Conservation (phyloP, 2,888 invertebrate genomes). For the Coecobrya sp. region DNA sequence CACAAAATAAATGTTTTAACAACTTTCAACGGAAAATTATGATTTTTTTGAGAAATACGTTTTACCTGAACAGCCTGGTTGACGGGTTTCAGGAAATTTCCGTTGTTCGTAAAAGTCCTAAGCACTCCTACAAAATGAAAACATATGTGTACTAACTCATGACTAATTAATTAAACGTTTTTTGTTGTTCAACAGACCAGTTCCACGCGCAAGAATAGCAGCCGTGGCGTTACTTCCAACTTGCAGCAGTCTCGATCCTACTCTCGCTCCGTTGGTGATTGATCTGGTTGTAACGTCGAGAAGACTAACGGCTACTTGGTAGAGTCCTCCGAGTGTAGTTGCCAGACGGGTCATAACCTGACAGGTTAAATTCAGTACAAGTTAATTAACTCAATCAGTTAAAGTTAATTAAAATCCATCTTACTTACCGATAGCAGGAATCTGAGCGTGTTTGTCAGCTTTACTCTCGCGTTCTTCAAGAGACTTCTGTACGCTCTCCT, state of each 20-base stretch:
- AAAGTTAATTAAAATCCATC: not conserved
- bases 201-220: not conserved
- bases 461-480: constrained; percentile 34
- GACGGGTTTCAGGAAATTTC: not conserved
- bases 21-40: not conserved
- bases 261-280: not conserved
- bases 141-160: not conserved
- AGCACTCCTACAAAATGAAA: not conserved
- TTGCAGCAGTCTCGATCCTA: not conserved
- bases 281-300: constrained; percentile 34
- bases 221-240: constrained; percentile 3
- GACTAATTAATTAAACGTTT: not conserved
- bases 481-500: not conserved
- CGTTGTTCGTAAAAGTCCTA: not conserved
- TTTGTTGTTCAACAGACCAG: not conserved
- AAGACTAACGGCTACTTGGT: constrained; percentile 14
- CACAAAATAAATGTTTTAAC: too few species aligned
- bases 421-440: constrained; percentile 32
- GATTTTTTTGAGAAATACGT: too few species aligned
- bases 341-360: constrained; percentile 11
- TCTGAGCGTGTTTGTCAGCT: constrained; percentile 16
- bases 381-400: not conserved
- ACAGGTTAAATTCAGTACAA: not conserved
- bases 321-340: constrained; percentile 30
- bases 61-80: constrained; percentile 22